A percentile compares a stretch with the other conserved stretches of the same genome.
Conservation (phyloP, 2,888 invertebrate genomes). For the Acronicta alni region DNA sequence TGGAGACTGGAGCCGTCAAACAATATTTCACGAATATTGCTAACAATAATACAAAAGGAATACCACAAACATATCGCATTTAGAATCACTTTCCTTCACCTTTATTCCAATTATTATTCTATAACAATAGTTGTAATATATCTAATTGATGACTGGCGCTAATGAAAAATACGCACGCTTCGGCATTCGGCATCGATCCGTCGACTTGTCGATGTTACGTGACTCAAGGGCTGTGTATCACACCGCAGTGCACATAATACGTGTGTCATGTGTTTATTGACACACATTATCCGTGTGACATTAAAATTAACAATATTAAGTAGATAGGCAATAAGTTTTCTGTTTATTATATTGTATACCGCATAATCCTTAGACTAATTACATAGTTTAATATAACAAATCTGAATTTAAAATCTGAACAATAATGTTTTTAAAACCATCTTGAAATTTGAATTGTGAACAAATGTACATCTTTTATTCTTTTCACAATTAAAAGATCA, state of each 20-base stretch:
- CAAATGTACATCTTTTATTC: too few relatives aligned
- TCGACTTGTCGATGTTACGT: slow-evolving; percentile 80
- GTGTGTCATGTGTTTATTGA: not conserved
- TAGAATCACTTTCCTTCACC: slow-evolving; percentile 23
- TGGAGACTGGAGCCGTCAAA: too few relatives aligned
- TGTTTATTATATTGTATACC: too few relatives aligned
- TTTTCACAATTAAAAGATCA: too few relatives aligned
- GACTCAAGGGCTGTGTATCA: slow-evolving; percentile 62
- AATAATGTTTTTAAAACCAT: too few relatives aligned
- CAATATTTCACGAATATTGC: not conserved
- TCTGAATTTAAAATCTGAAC: too few relatives aligned
- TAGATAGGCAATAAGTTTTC: too few relatives aligned
- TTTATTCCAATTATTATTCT: slow-evolving; percentile 39
- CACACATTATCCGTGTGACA: not conserved
- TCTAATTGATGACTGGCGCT: slow-evolving; percentile 61
- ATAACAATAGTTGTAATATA: slow-evolving; percentile 40
- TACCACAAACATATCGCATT: slow-evolving; percentile 1
- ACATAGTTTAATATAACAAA: too few relatives aligned
- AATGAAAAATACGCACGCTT: slow-evolving; percentile 86
- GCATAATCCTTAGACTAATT: too few relatives aligned
- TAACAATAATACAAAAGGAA: slow-evolving; percentile 2
- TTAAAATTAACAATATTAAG: too few relatives aligned
- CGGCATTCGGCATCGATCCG: slow-evolving; percentile 81
- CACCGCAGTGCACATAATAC: slow-evolving; percentile 56
- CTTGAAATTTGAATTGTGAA: too few relatives aligned